Conservation (phyloP, 1,140 invertebrate genomes). For the Brachionus angularis region DNA sequence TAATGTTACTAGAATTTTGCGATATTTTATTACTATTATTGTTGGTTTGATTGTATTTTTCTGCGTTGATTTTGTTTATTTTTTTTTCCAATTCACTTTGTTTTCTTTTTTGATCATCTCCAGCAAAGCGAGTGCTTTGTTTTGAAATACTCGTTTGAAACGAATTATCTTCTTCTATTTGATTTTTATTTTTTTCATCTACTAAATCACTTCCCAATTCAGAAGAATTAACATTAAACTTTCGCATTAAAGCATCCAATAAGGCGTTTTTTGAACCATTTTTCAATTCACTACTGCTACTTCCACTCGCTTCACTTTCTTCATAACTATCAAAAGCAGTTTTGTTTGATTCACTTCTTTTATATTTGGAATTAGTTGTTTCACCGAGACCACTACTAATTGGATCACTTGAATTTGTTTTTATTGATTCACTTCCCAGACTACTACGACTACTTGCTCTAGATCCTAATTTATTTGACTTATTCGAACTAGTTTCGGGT, state of each 20-base stretch:
- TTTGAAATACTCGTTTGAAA: no score
- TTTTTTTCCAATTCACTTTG: constrained; percentile 16
- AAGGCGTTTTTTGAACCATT: constrained; percentile 22
- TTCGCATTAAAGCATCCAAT: constrained; percentile 7
- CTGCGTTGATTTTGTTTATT: constrained; percentile 11
- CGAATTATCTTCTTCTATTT: no score
- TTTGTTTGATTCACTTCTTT: not conserved
- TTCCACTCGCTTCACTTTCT: not conserved
- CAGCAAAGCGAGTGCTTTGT: no score
- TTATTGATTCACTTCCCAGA: constrained; percentile 28
- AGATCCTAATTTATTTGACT: not conserved
- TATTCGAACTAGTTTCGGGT: not conserved
- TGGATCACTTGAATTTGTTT: constrained; percentile 14
- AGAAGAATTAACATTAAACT: constrained; percentile 26
- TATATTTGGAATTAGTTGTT: not conserved
- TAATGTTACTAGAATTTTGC: not conserved
- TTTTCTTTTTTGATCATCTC: constrained; percentile 1
- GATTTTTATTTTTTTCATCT: no score
- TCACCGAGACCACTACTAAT: not conserved
- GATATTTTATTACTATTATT: not conserved
- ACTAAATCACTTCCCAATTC: no score
- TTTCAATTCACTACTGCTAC: constrained; percentile 21
- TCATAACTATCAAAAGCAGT: constrained; percentile 19
- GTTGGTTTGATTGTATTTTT: not conserved
- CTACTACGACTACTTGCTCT: constrained; percentile 33